Conservation (phyloP, 2,113 vertebrate genomes). For the Eonycteris spelaea region DNA sequence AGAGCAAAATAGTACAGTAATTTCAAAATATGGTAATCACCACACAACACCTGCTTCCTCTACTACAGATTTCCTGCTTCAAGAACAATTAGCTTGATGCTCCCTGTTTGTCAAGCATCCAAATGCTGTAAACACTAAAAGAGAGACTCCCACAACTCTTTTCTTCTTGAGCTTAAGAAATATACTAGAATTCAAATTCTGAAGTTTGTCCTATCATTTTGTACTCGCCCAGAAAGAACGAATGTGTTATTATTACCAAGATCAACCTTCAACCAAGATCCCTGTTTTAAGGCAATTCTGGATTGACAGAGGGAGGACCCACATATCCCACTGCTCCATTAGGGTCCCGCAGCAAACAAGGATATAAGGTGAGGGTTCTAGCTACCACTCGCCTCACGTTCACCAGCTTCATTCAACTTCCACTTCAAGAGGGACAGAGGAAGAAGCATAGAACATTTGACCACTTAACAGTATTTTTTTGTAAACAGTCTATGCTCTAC, state of each 20-base stretch:
- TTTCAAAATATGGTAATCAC: constrained; percentile 68
- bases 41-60: constrained; percentile 82
- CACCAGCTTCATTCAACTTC: not conserved
- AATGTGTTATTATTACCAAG: too few species aligned
- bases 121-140: constrained; percentile 44
- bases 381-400: not conserved
- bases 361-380: not conserved
- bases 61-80: constrained; percentile 80
- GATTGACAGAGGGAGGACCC: accelerated
- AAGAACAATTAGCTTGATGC: constrained; percentile 72
- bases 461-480: not conserved
- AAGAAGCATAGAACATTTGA: not conserved
- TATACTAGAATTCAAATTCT: not conserved
- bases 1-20: constrained; percentile 47
- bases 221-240: not conserved
- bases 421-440: not conserved
- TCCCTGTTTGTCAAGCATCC: constrained; percentile 53
- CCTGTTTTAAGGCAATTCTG: not conserved
- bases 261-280: not conserved
- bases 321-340: accelerated
- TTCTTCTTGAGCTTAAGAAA: not conserved
- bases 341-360: not conserved
- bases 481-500: not conserved
- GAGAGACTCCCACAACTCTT: constrained; percentile 25
- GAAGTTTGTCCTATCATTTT: not conserved